phyloP scores from a whole-genome alignment of 2,797 vertebrate genomes.

The Peromyscus melanophrys region DNA sequence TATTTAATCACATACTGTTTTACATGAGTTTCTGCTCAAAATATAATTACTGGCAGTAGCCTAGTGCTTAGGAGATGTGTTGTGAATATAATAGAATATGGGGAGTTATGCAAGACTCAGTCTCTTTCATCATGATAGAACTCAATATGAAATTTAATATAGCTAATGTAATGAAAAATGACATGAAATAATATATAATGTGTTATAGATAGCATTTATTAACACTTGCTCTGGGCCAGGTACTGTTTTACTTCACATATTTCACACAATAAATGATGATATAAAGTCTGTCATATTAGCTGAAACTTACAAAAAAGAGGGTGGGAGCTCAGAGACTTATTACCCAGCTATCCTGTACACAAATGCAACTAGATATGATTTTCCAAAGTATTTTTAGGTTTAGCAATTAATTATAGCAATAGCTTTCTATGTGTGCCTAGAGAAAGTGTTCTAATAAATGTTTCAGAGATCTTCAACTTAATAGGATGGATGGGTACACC shows the following conservation, averaged over 20 bases:
- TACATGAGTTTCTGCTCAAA: background rate
- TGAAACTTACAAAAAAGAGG: background rate
- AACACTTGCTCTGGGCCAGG: background rate
- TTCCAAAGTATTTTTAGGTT: background rate
- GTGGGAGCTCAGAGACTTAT: background rate
- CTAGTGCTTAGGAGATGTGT: background rate
- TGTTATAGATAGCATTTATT: background rate
- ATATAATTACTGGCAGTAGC: background rate
- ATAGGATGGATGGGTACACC: background rate
- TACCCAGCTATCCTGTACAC: background rate
- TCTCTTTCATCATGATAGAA: background rate
- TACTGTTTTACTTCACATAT: background rate
- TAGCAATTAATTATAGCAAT: background rate
- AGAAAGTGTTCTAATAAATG: slow-evolving; percentile 44
- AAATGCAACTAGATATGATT: background rate
- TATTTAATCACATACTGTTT: background rate
- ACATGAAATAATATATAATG: background rate
- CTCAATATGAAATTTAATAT: background rate
- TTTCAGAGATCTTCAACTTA: slow-evolving; percentile 44
- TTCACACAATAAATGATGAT: background rate
- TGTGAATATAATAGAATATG: background rate
- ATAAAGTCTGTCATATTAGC: background rate
- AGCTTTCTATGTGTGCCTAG: background rate
- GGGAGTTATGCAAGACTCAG: background rate
- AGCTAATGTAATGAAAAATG: background rate